These are phyloP conservation scores for Perca fluviatilis DNA, from an alignment of 2,113 vertebrate genomes.

Conservation along the genomic window DNA sequence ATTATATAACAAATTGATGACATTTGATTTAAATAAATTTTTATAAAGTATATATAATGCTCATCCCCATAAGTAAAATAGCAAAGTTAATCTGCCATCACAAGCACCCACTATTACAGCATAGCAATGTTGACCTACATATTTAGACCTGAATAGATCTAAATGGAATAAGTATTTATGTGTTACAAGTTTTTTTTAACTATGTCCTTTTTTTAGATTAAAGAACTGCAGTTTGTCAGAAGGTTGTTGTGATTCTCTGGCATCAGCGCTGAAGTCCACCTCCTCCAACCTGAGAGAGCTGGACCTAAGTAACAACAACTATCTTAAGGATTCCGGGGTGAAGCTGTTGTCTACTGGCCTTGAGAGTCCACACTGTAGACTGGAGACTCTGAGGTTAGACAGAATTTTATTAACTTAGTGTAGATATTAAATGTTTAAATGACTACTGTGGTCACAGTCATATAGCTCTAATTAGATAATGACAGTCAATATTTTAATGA, in stretches of 20 bases:
- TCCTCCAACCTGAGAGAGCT: constrained; percentile 18
- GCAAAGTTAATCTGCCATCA: no score
- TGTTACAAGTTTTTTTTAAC: no score
- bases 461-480: no score
- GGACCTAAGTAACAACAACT: constrained; percentile 37
- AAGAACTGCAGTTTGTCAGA: constrained; percentile 38
- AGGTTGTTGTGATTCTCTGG: constrained; percentile 24
- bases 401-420: background rate
- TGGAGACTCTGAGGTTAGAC: constrained; percentile 1
- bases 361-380: constrained; percentile 13
- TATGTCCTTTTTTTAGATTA: background rate
- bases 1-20: no score
- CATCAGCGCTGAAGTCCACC: constrained; percentile 5
- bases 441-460: no score
- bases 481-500: background rate
- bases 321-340: constrained; percentile 20
- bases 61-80: no score
- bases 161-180: no score
- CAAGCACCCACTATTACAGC: no score
- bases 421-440: no score
- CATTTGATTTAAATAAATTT: no score
- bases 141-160: background rate
- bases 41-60: no score
- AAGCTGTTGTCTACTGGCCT: background rate
- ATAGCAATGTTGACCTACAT: background rate